Conservation (phyloP, 2,888 invertebrate species). For the Nowickia ferox region DNA sequence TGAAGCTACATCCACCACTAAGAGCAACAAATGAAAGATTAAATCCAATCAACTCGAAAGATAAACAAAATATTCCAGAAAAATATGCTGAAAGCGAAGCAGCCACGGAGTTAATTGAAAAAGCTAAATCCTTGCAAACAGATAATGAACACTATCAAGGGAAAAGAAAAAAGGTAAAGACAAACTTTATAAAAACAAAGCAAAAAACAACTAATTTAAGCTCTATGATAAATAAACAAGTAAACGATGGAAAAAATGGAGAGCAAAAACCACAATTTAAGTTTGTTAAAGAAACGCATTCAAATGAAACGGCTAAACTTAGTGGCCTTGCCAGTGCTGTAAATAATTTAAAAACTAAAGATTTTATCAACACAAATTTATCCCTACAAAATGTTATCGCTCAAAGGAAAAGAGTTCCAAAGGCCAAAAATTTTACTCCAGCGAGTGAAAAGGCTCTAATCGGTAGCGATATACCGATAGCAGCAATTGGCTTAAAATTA, state of each 20-base stretch:
- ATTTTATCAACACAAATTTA: too few species aligned
- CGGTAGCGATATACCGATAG: too few species aligned
- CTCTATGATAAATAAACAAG: neutral
- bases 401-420: too few species aligned
- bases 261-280: too few species aligned
- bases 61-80: neutral
- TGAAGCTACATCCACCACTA: neutral
- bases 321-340: too few species aligned
- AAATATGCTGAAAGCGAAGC: conserved; percentile 2
- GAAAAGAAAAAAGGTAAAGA: neutral
- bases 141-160: neutral
- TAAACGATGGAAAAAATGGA: neutral
- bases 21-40: conserved; percentile 17
- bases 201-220: neutral
- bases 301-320: too few species aligned
- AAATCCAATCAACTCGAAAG: neutral
- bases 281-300: too few species aligned
- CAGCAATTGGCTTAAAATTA: too few species aligned
- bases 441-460: too few species aligned
- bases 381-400: too few species aligned
- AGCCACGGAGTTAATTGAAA: conserved; percentile 9
- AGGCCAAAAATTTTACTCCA: too few species aligned
- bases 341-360: too few species aligned
- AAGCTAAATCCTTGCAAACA: neutral
- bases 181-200: neutral